Evolutionary conservation across 2,888 invertebrate genomes (phyloP).

Genomic region (Polydrusus pterygomalis): DNA sequence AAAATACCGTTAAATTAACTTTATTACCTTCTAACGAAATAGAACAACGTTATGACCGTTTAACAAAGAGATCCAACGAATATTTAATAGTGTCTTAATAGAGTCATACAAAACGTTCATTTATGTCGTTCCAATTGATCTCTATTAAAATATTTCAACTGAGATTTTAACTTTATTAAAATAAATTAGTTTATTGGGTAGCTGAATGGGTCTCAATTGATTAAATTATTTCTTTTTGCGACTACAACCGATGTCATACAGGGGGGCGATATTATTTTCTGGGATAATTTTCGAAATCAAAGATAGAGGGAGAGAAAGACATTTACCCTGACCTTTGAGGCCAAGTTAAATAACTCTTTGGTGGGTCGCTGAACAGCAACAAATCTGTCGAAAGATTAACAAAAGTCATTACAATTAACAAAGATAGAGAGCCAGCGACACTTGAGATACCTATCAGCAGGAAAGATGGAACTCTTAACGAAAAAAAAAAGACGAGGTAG

Average conservation of each 20-base stretch:
- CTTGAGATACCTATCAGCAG: no score
- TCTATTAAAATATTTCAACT: slow-evolving; percentile 39
- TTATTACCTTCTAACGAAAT: slow-evolving; percentile 7
- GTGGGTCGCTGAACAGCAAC: no score
- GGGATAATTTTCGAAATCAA: no score
- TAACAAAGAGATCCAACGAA: slow-evolving; percentile 35
- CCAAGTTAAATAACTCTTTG: no score
- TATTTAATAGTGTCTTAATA: slow-evolving; percentile 35
- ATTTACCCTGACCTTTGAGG: no score
- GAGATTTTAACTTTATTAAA: slow-evolving; percentile 35
- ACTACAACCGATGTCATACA: not conserved
- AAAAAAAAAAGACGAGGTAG: no score
- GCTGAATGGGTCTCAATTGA: slow-evolving; percentile 24
- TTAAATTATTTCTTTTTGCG: slow-evolving; percentile 2
- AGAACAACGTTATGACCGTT: not conserved
- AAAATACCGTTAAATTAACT: slow-evolving; percentile 5
- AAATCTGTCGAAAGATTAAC: no score
- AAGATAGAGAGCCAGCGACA: no score
- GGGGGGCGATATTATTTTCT: not conserved
- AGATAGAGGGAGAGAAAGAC: no score
- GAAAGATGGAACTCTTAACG: no score
- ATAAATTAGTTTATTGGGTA: slow-evolving; percentile 22
- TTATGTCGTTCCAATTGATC: slow-evolving; percentile 37
- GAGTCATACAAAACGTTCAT: slow-evolving; percentile 32
- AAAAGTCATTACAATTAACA: no score